Evolutionary conservation across 2,888 invertebrate species (phyloP).

Genomic region (Ectobius pallidus): DNA sequence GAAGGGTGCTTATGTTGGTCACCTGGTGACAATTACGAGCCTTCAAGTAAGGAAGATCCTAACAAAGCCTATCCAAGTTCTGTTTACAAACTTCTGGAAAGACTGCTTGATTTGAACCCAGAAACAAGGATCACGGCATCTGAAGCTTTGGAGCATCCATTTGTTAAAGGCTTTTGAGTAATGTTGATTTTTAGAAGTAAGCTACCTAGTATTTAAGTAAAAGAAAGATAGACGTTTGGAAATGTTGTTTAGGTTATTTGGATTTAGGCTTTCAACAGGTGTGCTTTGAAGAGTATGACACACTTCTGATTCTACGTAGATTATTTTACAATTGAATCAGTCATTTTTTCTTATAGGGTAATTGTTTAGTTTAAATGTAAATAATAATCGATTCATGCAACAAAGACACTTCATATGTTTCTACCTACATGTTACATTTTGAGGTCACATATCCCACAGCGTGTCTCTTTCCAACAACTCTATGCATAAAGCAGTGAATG

Average conservation of each 20-base stretch:
- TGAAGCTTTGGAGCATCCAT: conserved; percentile 77
- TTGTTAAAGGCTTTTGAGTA: conserved; percentile 57
- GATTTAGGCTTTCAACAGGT: background rate
- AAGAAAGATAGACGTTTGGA: background rate
- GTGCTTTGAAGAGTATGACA: too few species aligned
- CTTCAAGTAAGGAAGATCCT: background rate
- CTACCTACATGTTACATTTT: too few species aligned
- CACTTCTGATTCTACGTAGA: too few species aligned
- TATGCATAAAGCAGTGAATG: too few species aligned
- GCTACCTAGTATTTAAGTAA: background rate
- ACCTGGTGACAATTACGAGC: background rate
- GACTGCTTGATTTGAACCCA: conserved; percentile 81
- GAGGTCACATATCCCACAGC: too few species aligned
- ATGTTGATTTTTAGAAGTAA: too few species aligned
- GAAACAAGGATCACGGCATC: conserved; percentile 73
- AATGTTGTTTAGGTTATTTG: background rate
- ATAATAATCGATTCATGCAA: too few species aligned
- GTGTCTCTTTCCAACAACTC: too few species aligned
- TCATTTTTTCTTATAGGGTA: too few species aligned
- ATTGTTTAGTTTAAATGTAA: too few species aligned
- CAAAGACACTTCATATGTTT: too few species aligned
- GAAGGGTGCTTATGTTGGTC: conserved; percentile 41
- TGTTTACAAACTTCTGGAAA: conserved; percentile 74
- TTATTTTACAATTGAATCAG: too few species aligned
- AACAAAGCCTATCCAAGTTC: conserved; percentile 64